Evolutionary conservation across 2,888 invertebrate species (phyloP), one percentile per base, ranked within the genome.

Genomic region (Tetrapedia diversipes): DNA sequence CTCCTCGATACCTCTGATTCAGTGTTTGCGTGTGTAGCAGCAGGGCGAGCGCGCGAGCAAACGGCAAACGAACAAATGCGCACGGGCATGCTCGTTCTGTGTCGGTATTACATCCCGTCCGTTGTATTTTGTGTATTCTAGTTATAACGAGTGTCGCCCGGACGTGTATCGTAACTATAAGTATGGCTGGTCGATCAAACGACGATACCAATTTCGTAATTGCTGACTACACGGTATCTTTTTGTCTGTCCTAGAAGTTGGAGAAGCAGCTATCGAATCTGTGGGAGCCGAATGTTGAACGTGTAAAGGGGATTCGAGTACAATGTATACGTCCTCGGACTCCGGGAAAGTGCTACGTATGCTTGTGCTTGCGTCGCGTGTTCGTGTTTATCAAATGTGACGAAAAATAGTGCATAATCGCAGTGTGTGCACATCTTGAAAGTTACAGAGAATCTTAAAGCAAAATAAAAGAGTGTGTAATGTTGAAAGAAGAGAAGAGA

Each of bases 1-100:
- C 66, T 66, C 66, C 66, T 76, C 59, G 77, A 54, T 66, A 66
- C 22, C 77, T 65, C 60, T 51, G 57, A 27, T 66, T 75, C 54
- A 45, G n/a, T 49, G 54, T 45, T 49, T 57, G 57, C 53, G 82
- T 22, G 64, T 56, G 66, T 65, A 54, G 60, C 53, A 41, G 74
- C 47, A 51, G 67, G 37, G 51, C 45, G 73, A 73, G 61, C 73
- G 79, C 71, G 79, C 79, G 77, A 54, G 79, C 77, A 66, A 80
- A 61, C 77, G 67, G 54, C 77, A 57, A 74, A 75, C 75, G 75
- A 75, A 79, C 61, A 61, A 71, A 74, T 80, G 80, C 79, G 79
- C 79, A 80, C 78, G 80, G 66, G 77, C 71, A 70, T 77, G 70
- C 56, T 65, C 79, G 53, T 47, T 47, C 70, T 70, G 57, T 69